Conservation (phyloP, 2,113 vertebrate genomes). For the Rutilus rutilus region DNA sequence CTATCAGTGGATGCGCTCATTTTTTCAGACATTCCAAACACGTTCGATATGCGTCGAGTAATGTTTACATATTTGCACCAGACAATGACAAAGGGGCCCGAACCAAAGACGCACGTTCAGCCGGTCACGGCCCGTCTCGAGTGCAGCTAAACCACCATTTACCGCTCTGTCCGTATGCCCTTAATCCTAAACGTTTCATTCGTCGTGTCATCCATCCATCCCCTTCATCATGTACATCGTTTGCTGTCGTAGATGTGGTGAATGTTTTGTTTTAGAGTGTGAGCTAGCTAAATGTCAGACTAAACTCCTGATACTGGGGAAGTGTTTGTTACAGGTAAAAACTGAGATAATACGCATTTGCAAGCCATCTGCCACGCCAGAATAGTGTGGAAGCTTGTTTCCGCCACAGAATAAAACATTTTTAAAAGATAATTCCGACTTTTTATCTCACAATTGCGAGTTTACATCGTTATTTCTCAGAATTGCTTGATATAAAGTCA, state of each 20-base stretch:
- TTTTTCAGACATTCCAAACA: constrained; percentile 63
- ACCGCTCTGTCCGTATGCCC: background rate
- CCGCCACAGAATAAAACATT: too few species aligned
- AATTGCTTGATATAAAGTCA: too few species aligned
- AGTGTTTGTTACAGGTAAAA: constrained; percentile 18
- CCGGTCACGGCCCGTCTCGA: constrained; percentile 26
- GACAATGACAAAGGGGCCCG: constrained; percentile 61
- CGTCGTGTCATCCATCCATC: constrained; percentile 41
- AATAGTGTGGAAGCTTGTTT: background rate
- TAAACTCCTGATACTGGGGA: constrained; percentile 7
- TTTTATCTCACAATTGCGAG: too few species aligned
- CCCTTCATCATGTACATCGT: constrained; percentile 49
- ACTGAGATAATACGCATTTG: background rate
- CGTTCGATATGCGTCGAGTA: constrained; percentile 49
- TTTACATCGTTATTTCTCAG: too few species aligned
- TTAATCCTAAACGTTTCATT: background rate
- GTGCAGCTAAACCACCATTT: constrained; percentile 24
- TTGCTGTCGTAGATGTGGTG: constrained; percentile 73
- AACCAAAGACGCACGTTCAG: constrained; percentile 42
- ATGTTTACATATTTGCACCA: constrained; percentile 70
- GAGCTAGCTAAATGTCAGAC: constrained; percentile 30
- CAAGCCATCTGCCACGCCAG: background rate
- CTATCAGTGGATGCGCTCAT: background rate
- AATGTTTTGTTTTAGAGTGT: constrained; percentile 74
- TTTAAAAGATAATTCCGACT: too few species aligned